Conservation (phyloP, 2,888 invertebrate genomes). For the Branchellion lobata region DNA sequence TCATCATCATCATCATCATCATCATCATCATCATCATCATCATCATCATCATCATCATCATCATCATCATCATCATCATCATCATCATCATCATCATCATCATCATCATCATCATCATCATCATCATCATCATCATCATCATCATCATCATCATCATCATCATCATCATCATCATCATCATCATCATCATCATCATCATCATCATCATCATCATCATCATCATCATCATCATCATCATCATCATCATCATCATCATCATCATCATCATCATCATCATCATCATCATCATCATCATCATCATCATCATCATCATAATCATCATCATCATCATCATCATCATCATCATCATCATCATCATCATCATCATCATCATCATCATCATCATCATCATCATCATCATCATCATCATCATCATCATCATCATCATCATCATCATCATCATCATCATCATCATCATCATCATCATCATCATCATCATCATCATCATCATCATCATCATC, state of each 20-base stretch:
- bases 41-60: too few relatives aligned
- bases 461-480: constrained; percentile 8
- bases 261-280: constrained; percentile 34
- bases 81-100: too few relatives aligned
- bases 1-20: too few relatives aligned
- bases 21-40: too few relatives aligned
- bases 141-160: constrained; percentile 22
- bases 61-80: too few relatives aligned
- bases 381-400: constrained; percentile 29
- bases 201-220: constrained; percentile 36
- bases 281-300: constrained; percentile 12
- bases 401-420: constrained; percentile 33
- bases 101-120: too few relatives aligned
- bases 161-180: constrained; percentile 14
- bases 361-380: constrained; percentile 19
- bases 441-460: not conserved
- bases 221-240: constrained; percentile 42
- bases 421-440: constrained; percentile 31
- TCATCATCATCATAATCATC: too few relatives aligned
- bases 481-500: constrained; percentile 14
- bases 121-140: not conserved
- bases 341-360: constrained; percentile 38
- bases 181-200: too few relatives aligned
- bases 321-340: too few relatives aligned
- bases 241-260: constrained; percentile 43